phyloP scores from a whole-genome alignment of 2,797 vertebrate species.

The Leuciscus waleckii region DNA sequence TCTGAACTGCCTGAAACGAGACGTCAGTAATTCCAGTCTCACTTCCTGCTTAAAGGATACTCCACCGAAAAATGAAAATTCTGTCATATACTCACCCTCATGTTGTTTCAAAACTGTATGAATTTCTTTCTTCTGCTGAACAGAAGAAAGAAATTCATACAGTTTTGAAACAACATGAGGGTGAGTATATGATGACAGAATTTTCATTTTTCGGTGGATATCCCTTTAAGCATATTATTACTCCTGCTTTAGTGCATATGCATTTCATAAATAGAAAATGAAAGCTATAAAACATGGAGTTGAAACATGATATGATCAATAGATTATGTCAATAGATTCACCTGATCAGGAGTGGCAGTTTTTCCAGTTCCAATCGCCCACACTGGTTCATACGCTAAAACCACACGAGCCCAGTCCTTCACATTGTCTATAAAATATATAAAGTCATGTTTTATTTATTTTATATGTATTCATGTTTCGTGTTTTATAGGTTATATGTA shows the following conservation, averaged over 20 bases:
- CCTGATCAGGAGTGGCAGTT: conserved; percentile 91
- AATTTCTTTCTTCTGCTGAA: too few relatives aligned
- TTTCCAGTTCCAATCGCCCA: conserved; percentile 94
- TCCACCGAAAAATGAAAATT: too few relatives aligned
- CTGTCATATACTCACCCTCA: too few relatives aligned
- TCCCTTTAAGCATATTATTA: background rate
- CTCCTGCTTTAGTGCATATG: background rate
- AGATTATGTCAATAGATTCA: conserved; percentile 57
- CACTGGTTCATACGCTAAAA: conserved; percentile 92
- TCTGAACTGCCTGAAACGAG: too few relatives aligned
- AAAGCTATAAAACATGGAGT: background rate
- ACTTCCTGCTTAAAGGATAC: too few relatives aligned
- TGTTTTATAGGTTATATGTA: background rate
- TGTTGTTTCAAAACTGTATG: too few relatives aligned
- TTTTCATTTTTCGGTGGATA: background rate
- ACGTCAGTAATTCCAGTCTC: too few relatives aligned
- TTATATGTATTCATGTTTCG: too few relatives aligned
- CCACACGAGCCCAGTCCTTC: conserved; percentile 90
- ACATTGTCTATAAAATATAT: conserved; percentile 82
- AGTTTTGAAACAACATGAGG: background rate
- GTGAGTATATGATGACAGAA: too few relatives aligned
- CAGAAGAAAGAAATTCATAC: too few relatives aligned
- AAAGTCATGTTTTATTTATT: background rate
- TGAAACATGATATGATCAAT: background rate
- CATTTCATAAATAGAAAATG: background rate